Conservation (phyloP, 2,888 invertebrate species). For the Germaria angustata region DNA sequence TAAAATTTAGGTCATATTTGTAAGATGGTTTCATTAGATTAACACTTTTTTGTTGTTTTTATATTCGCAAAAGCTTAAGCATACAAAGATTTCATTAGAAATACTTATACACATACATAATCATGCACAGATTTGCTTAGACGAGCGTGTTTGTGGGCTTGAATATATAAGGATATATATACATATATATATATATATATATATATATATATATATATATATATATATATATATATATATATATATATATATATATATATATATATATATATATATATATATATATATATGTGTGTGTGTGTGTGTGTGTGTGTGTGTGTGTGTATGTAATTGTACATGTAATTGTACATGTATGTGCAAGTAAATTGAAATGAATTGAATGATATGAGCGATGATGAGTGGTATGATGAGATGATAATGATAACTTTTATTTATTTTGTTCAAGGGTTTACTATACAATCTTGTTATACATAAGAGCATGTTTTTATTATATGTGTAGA, state of each 20-base stretch:
- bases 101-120: neutral
- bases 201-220: no score
- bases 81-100: constrained; percentile 27
- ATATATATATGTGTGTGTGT: no score
- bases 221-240: no score
- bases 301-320: no score
- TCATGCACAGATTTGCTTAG: neutral
- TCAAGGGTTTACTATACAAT: constrained; percentile 56
- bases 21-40: constrained; percentile 69
- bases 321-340: no score
- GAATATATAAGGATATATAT: neutral
- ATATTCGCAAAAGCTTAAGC: constrained; percentile 13
- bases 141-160: neutral
- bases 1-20: constrained; percentile 68
- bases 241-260: no score
- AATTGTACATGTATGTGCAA: no score
- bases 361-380: constrained; percentile 46
- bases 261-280: no score
- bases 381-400: constrained; percentile 38
- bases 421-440: constrained; percentile 60
- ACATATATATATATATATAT: no score
- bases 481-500: neutral
- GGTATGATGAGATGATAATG: constrained; percentile 49
- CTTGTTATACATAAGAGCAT: no score
- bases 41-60: constrained; percentile 61